Evolutionary conservation across 2,113 vertebrate genomes (phyloP).

Genomic region (Muscicapa adusta): DNA sequence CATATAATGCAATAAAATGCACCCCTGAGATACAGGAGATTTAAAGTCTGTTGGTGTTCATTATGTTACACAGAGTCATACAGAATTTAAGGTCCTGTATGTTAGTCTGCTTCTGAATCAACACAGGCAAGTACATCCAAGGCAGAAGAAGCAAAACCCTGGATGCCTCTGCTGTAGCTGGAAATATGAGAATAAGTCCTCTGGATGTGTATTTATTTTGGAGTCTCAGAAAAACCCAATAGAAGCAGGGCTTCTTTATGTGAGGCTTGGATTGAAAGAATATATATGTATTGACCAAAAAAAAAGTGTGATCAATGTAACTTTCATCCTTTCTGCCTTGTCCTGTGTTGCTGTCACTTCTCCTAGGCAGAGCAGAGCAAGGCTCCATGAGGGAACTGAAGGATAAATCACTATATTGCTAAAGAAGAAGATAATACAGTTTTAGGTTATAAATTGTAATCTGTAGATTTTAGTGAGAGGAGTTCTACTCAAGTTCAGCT

Average conservation of each 20-base stretch:
- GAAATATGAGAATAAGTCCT: conserved; percentile 68
- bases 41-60: conserved; percentile 61
- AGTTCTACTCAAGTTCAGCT: fast-evolving
- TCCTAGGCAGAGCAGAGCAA: not conserved
- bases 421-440: not conserved
- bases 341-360: not conserved
- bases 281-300: not conserved
- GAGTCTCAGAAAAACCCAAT: conserved; percentile 32
- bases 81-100: conserved; percentile 45
- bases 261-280: conserved; percentile 23
- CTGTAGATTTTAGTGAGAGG: not conserved
- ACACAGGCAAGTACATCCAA: conserved; percentile 40
- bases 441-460: not conserved
- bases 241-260: conserved; percentile 34
- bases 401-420: not conserved
- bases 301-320: conserved; percentile 4
- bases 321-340: not conserved
- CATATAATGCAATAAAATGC: conserved; percentile 41
- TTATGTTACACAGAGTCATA: conserved; percentile 46
- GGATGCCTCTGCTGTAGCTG: conserved; percentile 55
- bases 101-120: conserved; percentile 57
- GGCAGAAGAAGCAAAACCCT: conserved; percentile 47
- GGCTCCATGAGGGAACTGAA: not conserved
- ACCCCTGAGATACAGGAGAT: conserved; percentile 59
- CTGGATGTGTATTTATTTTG: conserved; percentile 62